These are phyloP conservation scores for Misgurnus anguillicaudatus DNA, from an alignment of 2,113 vertebrate genomes.

Conservation along the genomic window DNA sequence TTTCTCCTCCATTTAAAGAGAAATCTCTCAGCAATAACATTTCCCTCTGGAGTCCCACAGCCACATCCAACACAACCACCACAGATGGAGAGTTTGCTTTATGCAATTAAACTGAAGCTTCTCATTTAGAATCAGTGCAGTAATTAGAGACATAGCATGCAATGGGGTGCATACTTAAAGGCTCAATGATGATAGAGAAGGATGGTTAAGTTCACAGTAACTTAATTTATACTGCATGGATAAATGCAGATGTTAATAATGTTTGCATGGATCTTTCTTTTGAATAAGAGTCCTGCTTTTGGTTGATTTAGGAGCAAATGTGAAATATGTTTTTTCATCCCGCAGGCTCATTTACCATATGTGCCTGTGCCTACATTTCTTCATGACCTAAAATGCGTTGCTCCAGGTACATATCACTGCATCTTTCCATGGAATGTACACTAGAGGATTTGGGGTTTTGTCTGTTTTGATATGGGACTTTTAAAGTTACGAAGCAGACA, in stretches of 20 bases:
- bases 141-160: conserved; percentile 11
- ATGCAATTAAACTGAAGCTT: neutral
- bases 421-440: too few species aligned
- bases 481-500: too few species aligned
- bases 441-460: too few species aligned
- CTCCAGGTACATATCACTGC: too few species aligned
- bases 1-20: neutral
- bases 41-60: neutral
- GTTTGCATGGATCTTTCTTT: conserved; percentile 1
- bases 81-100: neutral
- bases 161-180: neutral
- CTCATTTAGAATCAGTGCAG: neutral
- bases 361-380: too few species aligned
- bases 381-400: too few species aligned
- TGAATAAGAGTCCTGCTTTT: neutral
- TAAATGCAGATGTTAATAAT: neutral
- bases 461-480: too few species aligned
- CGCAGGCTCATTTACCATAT: too few species aligned
- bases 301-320: neutral
- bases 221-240: neutral
- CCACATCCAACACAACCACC: conserved; percentile 21
- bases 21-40: conserved; percentile 2
- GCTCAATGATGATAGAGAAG: conserved; percentile 17
- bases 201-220: neutral
- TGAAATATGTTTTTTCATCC: neutral